phyloP scores from a whole-genome alignment of 2,888 invertebrate species.

The Pimpla rufipes region DNA sequence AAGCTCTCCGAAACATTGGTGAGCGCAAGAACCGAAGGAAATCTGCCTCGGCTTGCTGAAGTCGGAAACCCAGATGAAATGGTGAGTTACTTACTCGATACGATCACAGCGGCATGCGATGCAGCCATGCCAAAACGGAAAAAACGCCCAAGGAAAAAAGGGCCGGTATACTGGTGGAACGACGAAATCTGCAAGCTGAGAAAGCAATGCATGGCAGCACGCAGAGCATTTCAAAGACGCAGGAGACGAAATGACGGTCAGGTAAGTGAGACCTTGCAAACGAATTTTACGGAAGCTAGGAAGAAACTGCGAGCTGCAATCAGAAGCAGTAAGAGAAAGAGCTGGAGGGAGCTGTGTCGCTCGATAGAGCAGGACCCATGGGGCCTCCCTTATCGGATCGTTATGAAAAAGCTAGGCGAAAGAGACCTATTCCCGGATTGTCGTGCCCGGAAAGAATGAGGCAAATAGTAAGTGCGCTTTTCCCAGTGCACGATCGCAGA shows the following conservation, averaged over 20 bases:
- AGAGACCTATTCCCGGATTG: conserved; percentile 32
- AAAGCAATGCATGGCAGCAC: conserved; percentile 18
- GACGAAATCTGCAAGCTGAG: neutral
- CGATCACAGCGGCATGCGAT: conserved; percentile 17
- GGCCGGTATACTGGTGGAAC: conserved; percentile 24
- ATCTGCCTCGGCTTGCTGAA: neutral
- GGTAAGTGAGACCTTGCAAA: neutral
- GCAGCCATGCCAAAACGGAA: conserved; percentile 17
- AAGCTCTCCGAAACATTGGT: neutral
- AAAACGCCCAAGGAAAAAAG: neutral
- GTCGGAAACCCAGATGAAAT: neutral
- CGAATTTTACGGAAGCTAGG: neutral
- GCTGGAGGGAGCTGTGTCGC: conserved; percentile 48
- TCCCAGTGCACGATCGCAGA: too few relatives aligned
- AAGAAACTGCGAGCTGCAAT: conserved; percentile 45
- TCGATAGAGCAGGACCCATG: conserved; percentile 48
- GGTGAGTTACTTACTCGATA: neutral
- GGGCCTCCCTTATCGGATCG: conserved; percentile 47
- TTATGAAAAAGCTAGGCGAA: conserved; percentile 24
- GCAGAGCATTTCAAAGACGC: conserved; percentile 1
- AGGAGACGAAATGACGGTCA: conserved; percentile 11
- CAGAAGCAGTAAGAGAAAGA: conserved; percentile 44
- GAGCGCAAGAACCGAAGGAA: conserved; percentile 4
- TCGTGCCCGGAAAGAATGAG: conserved; percentile 27
- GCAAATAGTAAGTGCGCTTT: too few relatives aligned